Base-by-base conservation (phyloP, 2,797 vertebrate species). In the Xyrichtys novacula region DNA sequence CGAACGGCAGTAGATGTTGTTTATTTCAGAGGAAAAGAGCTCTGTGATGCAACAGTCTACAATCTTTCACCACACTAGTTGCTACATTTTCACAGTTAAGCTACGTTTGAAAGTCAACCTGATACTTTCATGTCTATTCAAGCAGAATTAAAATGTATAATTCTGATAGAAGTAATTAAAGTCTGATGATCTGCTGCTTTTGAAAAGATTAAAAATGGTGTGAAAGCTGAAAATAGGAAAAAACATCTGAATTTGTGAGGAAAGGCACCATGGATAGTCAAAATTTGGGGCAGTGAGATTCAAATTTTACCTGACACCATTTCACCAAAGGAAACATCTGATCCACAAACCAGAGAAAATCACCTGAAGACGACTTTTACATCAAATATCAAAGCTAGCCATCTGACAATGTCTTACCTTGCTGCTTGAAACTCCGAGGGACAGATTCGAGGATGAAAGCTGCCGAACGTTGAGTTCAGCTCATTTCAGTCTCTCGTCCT, bases 321-420 rank as follows among this genome's bases (percentile, higher is more conserved):
- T 16, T 14, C 12, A 25, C n/a, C 7, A 25, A 39, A 47, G 19
- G 10, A 61, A 55, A 29, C 14, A 5, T 10, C 9, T 2, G 5
- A n/a, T 36, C 7, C 14, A 5, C 7, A 54, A 64, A 32, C 5
- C 17, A 62, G 54, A 49, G 44, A 32, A 14, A 50, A 4, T 31
- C 44, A 5, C 44, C 34, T 6, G 10, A 55, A 5, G 36, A 8
- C 5, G 32, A 42, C 9, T 22, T 19, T 55, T 16, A 43, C 31
- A 53, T 22, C 16, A n/a, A n/a, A n/a, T 4, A 29, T 34, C 47
- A 7, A 40, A 67, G 16, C 43, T 36, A 25, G 2, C 20, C 6
- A 5, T 42, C 0, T 8, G 29, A 50, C 3, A 9, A 16, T 7
- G 11, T 81, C 74, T 84, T 89, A 90, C 90, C 88, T 84, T 31